Evolutionary conservation across 2,113 vertebrate genomes (phyloP).

Genomic region (Pteronura brasiliensis): DNA sequence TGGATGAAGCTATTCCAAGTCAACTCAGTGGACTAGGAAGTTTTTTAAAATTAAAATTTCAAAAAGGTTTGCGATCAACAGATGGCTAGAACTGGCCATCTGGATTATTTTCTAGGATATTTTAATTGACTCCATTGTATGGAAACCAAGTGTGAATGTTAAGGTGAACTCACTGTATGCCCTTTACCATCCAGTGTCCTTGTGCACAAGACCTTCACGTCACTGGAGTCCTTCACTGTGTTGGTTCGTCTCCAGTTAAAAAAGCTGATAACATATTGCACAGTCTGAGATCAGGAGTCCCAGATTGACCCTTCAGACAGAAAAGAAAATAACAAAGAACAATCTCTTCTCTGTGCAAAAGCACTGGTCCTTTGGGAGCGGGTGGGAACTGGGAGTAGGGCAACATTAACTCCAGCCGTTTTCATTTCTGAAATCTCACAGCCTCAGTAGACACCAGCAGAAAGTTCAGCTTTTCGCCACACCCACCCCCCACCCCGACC

Average conservation of each 20-base stretch:
- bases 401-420: constrained; percentile 36
- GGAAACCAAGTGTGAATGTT: constrained; percentile 54
- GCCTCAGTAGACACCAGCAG: constrained; percentile 77
- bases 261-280: not conserved
- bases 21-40: constrained; percentile 40
- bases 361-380: constrained; percentile 46
- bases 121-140: constrained; percentile 66
- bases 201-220: constrained; percentile 1
- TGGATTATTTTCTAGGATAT: constrained; percentile 57
- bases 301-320: not conserved
- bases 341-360: constrained; percentile 47
- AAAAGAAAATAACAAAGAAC: constrained; percentile 24
- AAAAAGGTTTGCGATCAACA: constrained; percentile 40
- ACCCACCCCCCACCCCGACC: constrained; percentile 24
- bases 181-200: constrained; percentile 13
- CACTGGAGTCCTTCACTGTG: constrained; percentile 3
- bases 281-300: constrained; percentile 9
- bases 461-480: constrained; percentile 46
- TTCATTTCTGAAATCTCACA: constrained; percentile 68
- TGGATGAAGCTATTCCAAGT: constrained; percentile 68
- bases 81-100: constrained; percentile 50
- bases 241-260: constrained; percentile 45
- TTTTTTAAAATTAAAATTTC: constrained; percentile 50
- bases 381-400: constrained; percentile 17
- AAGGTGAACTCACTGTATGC: not conserved